phyloP scores from a whole-genome alignment of 64 coral and sea anemone genomes.

The Cladopsammia gracilis region DNA sequence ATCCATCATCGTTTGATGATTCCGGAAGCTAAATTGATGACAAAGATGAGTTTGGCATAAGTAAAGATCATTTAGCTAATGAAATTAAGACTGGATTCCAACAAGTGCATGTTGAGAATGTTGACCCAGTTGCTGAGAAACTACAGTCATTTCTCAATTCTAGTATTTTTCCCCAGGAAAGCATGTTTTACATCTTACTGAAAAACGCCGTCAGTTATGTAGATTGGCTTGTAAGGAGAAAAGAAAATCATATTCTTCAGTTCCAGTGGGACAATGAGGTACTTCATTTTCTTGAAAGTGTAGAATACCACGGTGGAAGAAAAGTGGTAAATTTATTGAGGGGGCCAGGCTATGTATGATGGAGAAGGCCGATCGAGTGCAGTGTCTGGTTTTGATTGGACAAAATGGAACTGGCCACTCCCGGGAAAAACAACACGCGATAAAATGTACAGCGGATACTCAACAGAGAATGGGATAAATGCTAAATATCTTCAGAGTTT shows the following conservation, averaged over 20 bases:
- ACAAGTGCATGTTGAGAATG: conserved; percentile 57
- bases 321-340: conserved; percentile 71
- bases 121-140: conserved; percentile 44
- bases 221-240: conserved; percentile 51
- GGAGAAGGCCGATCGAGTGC: conserved; percentile 66
- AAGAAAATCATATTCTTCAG: conserved; percentile 64
- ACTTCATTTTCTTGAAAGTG: conserved; percentile 71
- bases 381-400: conserved; percentile 77
- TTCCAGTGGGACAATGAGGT: conserved; percentile 75
- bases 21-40: conserved; percentile 62
- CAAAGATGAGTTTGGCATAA: conserved; percentile 44
- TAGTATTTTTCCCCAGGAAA: conserved; percentile 59
- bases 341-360: conserved; percentile 52
- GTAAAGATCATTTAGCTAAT: conserved; percentile 66
- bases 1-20: conserved; percentile 75
- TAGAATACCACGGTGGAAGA: conserved; percentile 68
- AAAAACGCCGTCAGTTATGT: conserved; percentile 64
- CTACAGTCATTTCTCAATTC: conserved; percentile 65
- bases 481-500: conserved; percentile 33
- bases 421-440: conserved; percentile 74
- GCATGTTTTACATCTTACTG: conserved; percentile 68
- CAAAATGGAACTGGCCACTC: conserved; percentile 75
- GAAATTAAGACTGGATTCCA: conserved; percentile 77
- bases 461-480: conserved; percentile 74
- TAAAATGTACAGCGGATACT: conserved; percentile 75